phyloP scores from a whole-genome alignment of 1,140 invertebrate genomes.

The Pemphigus obesinymphae region DNA sequence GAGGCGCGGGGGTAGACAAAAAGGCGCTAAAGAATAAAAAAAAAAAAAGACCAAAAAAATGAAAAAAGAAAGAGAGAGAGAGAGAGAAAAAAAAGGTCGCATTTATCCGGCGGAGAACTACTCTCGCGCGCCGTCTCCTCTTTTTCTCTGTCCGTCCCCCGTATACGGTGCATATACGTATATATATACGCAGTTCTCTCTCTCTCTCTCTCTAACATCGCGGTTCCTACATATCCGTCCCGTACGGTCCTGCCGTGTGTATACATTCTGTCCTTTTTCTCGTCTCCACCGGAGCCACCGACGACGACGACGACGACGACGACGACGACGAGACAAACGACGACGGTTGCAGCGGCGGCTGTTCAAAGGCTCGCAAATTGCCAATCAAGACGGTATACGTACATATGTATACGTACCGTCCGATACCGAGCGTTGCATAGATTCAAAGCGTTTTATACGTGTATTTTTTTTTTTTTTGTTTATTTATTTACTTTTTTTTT shows the following conservation, averaged over 20 bases:
- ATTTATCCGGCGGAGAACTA: slow-evolving; percentile 28
- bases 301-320: neutral
- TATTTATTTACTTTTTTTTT: slow-evolving; percentile 1
- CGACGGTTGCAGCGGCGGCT: neutral
- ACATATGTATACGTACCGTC: no score
- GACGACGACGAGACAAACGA: neutral
- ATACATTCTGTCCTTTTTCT: neutral
- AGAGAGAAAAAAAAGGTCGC: slow-evolving; percentile 16
- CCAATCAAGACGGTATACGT: slow-evolving; percentile 29
- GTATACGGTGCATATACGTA: no score
- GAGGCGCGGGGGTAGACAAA: neutral
- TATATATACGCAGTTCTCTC: no score
- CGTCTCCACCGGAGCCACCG: neutral
- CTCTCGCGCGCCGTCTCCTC: neutral
- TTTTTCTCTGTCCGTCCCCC: no score
- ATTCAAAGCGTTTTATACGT: slow-evolving; percentile 22
- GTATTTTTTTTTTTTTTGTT: neutral
- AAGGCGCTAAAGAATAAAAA: slow-evolving; percentile 16
- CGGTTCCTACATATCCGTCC: neutral
- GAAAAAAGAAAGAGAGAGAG: neutral
- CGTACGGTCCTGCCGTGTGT: no score
- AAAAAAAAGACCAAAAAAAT: neutral
- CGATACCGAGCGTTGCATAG: neutral
- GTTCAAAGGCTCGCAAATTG: slow-evolving; percentile 35
- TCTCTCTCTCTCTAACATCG: neutral